phyloP scores from a whole-genome alignment of 2,888 invertebrate genomes.

The Plagodis dolabraria region DNA sequence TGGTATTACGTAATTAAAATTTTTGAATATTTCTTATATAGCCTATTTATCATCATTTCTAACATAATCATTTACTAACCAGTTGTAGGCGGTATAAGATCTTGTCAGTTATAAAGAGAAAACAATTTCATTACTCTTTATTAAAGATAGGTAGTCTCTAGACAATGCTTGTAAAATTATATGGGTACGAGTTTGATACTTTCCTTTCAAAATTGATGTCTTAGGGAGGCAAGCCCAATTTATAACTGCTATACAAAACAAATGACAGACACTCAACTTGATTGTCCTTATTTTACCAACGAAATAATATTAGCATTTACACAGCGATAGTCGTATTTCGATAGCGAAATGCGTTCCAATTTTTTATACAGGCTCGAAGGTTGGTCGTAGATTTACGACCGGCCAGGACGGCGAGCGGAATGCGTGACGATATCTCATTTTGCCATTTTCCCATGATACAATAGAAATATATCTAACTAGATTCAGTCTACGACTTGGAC shows the following conservation, averaged over 20 bases:
- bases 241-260: background rate
- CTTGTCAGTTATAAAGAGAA: too few relatives aligned
- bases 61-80: too few relatives aligned
- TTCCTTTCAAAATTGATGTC: background rate
- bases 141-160: too few relatives aligned
- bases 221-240: background rate
- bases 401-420: constrained; percentile 11
- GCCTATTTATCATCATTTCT: too few relatives aligned
- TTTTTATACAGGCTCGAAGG: constrained; percentile 13
- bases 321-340: constrained; percentile 12
- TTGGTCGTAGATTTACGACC: constrained; percentile 18
- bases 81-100: too few relatives aligned
- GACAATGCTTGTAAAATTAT: too few relatives aligned
- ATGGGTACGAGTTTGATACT: background rate
- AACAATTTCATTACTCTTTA: too few relatives aligned
- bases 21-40: too few relatives aligned
- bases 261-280: constrained; percentile 1
- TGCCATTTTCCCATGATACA: constrained; percentile 11
- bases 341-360: constrained; percentile 9
- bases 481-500: background rate
- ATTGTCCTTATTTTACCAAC: constrained; percentile 3
- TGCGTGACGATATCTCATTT: constrained; percentile 20
- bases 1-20: too few relatives aligned
- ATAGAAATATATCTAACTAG: constrained; percentile 6
- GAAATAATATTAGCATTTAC: constrained; percentile 11